phyloP scores from a whole-genome alignment of 2,888 invertebrate genomes.

The Troides oblongomaculatus region DNA sequence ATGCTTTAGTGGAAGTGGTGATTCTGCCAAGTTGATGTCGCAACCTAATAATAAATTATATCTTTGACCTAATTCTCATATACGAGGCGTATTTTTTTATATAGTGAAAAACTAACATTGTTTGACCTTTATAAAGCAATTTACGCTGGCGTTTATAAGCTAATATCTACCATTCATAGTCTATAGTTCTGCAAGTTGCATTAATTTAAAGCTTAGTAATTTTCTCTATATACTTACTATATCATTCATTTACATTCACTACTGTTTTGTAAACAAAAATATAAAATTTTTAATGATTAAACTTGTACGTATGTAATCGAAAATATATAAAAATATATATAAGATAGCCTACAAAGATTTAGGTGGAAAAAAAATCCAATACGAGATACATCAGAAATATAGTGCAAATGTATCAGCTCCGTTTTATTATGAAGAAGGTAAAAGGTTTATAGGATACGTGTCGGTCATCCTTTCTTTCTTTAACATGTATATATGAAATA shows the following conservation, averaged over 20 bases:
- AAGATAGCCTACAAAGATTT: neutral
- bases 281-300: too few relatives aligned
- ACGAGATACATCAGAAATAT: neutral
- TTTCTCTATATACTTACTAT: too few relatives aligned
- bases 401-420: too few relatives aligned
- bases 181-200: neutral
- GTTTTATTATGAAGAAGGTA: too few relatives aligned
- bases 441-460: too few relatives aligned
- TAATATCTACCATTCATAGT: neutral
- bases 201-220: neutral
- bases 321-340: too few relatives aligned
- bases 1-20: slow-evolving; percentile 40
- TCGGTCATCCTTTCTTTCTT: too few relatives aligned
- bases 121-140: neutral
- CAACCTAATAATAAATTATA: slow-evolving; percentile 58
- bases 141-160: neutral
- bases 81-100: slow-evolving; percentile 36
- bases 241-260: too few relatives aligned
- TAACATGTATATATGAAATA: too few relatives aligned
- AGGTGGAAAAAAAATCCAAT: neutral
- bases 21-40: slow-evolving; percentile 48
- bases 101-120: neutral
- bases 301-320: too few relatives aligned
- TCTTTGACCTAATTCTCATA: slow-evolving; percentile 52
- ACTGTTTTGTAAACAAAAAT: neutral